phyloP scores from a whole-genome alignment of 2,888 invertebrate genomes.

The Altica lythri region DNA sequence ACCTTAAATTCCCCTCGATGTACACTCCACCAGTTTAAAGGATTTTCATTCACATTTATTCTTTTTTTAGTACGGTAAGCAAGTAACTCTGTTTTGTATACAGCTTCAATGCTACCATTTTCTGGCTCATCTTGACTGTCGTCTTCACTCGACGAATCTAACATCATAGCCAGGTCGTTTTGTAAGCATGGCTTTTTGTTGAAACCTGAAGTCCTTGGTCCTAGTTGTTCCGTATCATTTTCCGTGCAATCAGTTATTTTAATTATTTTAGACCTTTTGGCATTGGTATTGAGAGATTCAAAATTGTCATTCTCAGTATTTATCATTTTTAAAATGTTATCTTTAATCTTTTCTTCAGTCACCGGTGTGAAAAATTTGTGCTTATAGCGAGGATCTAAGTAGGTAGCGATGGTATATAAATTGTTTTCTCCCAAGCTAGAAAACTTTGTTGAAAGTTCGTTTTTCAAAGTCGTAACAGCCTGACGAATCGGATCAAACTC shows the following conservation, averaged over 20 bases:
- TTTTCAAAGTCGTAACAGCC: slow-evolving; percentile 35
- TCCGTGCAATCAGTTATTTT: too few relatives aligned
- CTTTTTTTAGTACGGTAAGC: too few relatives aligned
- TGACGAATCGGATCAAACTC: slow-evolving; percentile 11
- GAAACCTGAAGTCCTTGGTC: slow-evolving; percentile 1
- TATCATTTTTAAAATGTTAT: slow-evolving; percentile 12
- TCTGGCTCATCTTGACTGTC: slow-evolving; percentile 8
- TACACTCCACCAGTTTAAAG: too few relatives aligned
- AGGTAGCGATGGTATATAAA: slow-evolving; percentile 40
- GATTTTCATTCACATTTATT: too few relatives aligned
- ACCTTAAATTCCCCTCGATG: too few relatives aligned
- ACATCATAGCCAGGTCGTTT: slow-evolving; percentile 13
- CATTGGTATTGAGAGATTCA: slow-evolving; percentile 2
- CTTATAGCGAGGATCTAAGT: too few relatives aligned
- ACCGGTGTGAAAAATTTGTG: slow-evolving; percentile 38
- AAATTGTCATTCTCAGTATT: slow-evolving; percentile 12
- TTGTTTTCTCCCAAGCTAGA: slow-evolving; percentile 40
- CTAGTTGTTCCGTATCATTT: too few relatives aligned
- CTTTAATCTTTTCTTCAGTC: slow-evolving; percentile 40
- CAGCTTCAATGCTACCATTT: slow-evolving; percentile 6
- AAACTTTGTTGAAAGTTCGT: slow-evolving; percentile 38
- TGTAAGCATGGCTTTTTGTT: slow-evolving; percentile 5
- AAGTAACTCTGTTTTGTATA: slow-evolving; percentile 7
- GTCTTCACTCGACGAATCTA: slow-evolving; percentile 20
- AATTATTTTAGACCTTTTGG: too few relatives aligned